Base-by-base conservation (phyloP, 2,888 invertebrate genomes). In the Platyscelio sp. region DNA sequence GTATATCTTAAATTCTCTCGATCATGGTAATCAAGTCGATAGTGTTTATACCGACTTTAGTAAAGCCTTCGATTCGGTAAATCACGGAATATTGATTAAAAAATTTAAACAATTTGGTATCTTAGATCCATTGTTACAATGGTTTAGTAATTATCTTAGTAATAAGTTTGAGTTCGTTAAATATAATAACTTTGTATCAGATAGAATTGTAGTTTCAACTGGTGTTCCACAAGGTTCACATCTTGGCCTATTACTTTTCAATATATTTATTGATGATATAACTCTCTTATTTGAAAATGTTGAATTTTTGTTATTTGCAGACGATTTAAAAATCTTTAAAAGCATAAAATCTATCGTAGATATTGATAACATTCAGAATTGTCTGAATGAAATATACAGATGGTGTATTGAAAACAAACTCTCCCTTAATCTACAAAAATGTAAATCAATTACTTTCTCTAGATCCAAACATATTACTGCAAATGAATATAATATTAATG, bases 221-320 rank as follows among this genome's bases (percentile, higher is more conserved):
- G 72, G 72, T n/a, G 72, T 72, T 13, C 72, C 65, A 1, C 65
- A 65, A 29, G 65, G 65, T 43, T 49, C 49, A 1, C 65, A 65
- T 22, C 43, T 65, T 11, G 65, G 65, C 1, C 65, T 51, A 6
- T 18, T 67, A 5, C 22, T 51, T 2, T 58, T 58, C n/a, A 18
- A 40, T 20, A 72, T 61, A 11, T 58, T 60, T 60, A 71, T 58
- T 24, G 29, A 54, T 49, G 43, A 71, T 46, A 9, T 71, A 33
- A 33, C 33, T 33, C 33, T 33, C 9, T 33, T 33, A 33, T 33
- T 56, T 13, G 24, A 27, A 24, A 27, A 68, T 9, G 40, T 33
- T 11, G 40, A 49, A 26, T 70, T 40, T 70, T 38, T 54, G 51
- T 33, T 70, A 5, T 70, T 40, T 54, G 70, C 70, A 27, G 56